These are phyloP conservation scores for Xenopus petersii DNA, from an alignment of 2,797 vertebrate genomes.

Conservation along the genomic window DNA sequence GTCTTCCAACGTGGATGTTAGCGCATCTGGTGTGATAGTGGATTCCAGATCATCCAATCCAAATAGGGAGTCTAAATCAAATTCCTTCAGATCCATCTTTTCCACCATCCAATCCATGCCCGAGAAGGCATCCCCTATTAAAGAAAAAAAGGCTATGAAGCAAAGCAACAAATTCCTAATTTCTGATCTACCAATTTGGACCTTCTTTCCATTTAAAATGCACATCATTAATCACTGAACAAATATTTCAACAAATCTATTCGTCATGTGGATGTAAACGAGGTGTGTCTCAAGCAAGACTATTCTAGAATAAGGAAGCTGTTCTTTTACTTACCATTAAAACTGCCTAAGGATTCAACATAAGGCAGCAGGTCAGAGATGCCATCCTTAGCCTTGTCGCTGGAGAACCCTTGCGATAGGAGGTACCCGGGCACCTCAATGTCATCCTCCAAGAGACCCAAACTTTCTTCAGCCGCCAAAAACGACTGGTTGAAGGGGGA, in stretches of 20 bases:
- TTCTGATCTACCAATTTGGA: too few species aligned
- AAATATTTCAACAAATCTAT: too few species aligned
- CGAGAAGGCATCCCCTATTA: conserved; percentile 81
- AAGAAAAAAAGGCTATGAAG: not conserved
- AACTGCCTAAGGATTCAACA: conserved; percentile 66
- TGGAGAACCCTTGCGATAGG: conserved; percentile 69
- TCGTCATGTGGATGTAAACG: too few species aligned
- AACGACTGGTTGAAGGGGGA: conserved; percentile 87
- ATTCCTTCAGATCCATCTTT: conserved; percentile 88
- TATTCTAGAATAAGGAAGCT: too few species aligned
- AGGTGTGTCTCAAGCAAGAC: too few species aligned
- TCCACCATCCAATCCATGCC: conserved; percentile 96
- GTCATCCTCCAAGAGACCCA: conserved; percentile 73
- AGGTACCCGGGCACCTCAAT: conserved; percentile 76
- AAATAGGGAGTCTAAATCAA: conserved; percentile 85
- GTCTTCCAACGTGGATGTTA: conserved; percentile 82
- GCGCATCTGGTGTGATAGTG: conserved; percentile 81
- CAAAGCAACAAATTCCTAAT: too few species aligned
- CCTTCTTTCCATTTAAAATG: too few species aligned
- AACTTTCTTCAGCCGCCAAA: conserved; percentile 88
- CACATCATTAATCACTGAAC: too few species aligned
- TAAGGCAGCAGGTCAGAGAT: conserved; percentile 70
- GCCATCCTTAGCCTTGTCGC: conserved; percentile 72
- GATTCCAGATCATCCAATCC: conserved; percentile 80
- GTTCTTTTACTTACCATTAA: conserved; percentile 64